phyloP scores from a whole-genome alignment of 2,113 vertebrate species.

The Neodontobutis hainanensis region DNA sequence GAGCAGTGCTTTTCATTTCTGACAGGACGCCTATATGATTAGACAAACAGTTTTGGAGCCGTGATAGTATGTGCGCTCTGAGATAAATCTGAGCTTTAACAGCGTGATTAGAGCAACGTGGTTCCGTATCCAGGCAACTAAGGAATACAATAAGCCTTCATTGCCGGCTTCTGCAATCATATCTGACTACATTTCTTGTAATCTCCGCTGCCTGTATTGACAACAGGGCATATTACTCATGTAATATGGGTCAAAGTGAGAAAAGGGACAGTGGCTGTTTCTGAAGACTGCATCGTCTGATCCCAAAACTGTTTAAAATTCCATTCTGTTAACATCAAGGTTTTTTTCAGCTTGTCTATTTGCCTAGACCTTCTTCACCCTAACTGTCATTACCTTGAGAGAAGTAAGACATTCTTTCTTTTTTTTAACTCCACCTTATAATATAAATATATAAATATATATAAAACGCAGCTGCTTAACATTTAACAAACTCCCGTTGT shows the following conservation, averaged over 20 bases:
- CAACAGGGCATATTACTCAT: slow-evolving; percentile 26
- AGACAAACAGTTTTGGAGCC: slow-evolving; percentile 23
- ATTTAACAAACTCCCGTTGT: too few relatives aligned
- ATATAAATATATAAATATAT: too few relatives aligned
- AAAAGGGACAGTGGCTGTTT: slow-evolving; percentile 22
- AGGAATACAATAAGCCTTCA: slow-evolving; percentile 50
- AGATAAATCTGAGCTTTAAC: slow-evolving; percentile 39
- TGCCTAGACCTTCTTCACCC: too few relatives aligned
- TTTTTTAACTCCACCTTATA: too few relatives aligned
- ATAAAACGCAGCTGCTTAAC: too few relatives aligned
- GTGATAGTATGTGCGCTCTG: slow-evolving; percentile 4
- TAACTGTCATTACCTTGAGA: too few relatives aligned
- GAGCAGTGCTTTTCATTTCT: slow-evolving; percentile 34
- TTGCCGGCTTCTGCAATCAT: slow-evolving; percentile 18
- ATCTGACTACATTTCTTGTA: slow-evolving; percentile 26
- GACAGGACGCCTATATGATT: slow-evolving; percentile 22
- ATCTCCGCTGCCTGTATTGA: slow-evolving; percentile 36
- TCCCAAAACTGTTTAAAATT: neutral
- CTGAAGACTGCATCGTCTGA: neutral
- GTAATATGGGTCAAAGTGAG: slow-evolving; percentile 8
- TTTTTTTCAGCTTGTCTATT: too few relatives aligned
- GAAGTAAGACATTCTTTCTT: too few relatives aligned
- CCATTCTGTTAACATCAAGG: too few relatives aligned
- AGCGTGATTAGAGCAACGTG: slow-evolving; percentile 28
- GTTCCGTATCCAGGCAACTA: slow-evolving; percentile 63